Base-by-base conservation (phyloP, 2,113 vertebrate genomes). In the Cyrtonyx montezumae region DNA sequence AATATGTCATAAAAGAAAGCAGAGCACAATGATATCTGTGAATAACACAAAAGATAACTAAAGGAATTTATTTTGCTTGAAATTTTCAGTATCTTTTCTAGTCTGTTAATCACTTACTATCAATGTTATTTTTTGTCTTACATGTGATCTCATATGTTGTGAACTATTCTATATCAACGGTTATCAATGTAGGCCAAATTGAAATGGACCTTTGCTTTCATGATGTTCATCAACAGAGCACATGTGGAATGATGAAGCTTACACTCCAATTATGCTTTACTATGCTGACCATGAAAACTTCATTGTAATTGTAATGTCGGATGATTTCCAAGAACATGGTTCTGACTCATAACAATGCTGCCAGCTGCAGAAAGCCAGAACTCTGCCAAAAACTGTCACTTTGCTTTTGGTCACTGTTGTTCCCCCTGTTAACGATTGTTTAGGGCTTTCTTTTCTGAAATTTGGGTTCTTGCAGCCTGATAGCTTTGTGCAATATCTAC, bases 321-420 rank as follows among this genome's bases (percentile, higher is more conserved):
- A 91, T 84, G 84, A 92, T 79, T 93, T 91, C 84, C 74, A 82
- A 87, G 96, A 92, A 83, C 75, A 70, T 36, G 63, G 7, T 70
- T 93, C 59, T 94, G 65, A 62, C 37, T 91, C 2, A 0, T 36
- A 93, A 89, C 87, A 93, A 89, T 87, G 61, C 43, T 74, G 76
- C 59, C 92, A 91, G 78, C 89, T 93, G 92, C 87, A 89, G 84
- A 79, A 92, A 95, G 53, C 15, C 91, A 92, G 34, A 86, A 77
- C 67, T 84, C 91, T 95, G 92, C 91, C 96, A 92, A 94, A 93
- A 37, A 19, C 62, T 93, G 84, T 76, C 87, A 89, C 63, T 94
- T 95, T 58, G 91, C 17, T 53, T 96, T 95, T 96, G 70, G 75
- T 91, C 67, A 63, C 42, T 36, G 22, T 32, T 89, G 26, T 59